Evolutionary conservation across 2,888 invertebrate genomes (phyloP).

Genomic region (Geophilus truncorum): DNA sequence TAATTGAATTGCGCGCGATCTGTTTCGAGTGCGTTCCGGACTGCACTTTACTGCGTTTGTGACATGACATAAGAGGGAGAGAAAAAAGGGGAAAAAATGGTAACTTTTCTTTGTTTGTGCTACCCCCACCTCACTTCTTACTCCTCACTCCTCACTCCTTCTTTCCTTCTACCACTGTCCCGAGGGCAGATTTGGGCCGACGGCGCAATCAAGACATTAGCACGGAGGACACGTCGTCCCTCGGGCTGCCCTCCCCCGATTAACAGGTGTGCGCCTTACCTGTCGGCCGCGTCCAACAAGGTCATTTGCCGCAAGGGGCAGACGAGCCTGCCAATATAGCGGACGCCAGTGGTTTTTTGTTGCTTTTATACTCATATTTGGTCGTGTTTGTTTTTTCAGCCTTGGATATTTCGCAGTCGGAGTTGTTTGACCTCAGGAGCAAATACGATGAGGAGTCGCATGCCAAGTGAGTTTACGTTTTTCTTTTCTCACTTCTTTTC

Average conservation of each 20-base stretch:
- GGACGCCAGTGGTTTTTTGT: slow-evolving; percentile 8
- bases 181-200: slow-evolving; percentile 18
- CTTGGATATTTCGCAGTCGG: slow-evolving; percentile 50
- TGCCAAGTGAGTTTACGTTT: slow-evolving; percentile 37
- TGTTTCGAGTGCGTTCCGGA: too few relatives aligned
- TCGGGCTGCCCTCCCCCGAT: slow-evolving; percentile 18
- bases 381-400: slow-evolving; percentile 33
- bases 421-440: slow-evolving; percentile 51
- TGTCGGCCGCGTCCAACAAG: slow-evolving; percentile 27
- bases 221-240: slow-evolving; percentile 28
- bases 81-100: too few relatives aligned
- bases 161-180: slow-evolving; percentile 5
- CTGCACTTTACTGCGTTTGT: too few relatives aligned
- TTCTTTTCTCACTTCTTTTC: not conserved
- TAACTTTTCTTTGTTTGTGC: not conserved
- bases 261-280: slow-evolving; percentile 22
- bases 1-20: not conserved
- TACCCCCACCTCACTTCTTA: not conserved
- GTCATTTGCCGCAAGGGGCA: slow-evolving; percentile 24
- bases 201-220: slow-evolving; percentile 27
- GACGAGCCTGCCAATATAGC: slow-evolving; percentile 25
- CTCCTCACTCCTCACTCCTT: too few relatives aligned
- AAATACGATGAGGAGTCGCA: slow-evolving; percentile 48
- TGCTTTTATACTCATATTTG: slow-evolving; percentile 1
- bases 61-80: too few relatives aligned